Base-by-base conservation (phyloP, 2,888 invertebrate species). In the Pseudolycoriella hygida region DNA sequence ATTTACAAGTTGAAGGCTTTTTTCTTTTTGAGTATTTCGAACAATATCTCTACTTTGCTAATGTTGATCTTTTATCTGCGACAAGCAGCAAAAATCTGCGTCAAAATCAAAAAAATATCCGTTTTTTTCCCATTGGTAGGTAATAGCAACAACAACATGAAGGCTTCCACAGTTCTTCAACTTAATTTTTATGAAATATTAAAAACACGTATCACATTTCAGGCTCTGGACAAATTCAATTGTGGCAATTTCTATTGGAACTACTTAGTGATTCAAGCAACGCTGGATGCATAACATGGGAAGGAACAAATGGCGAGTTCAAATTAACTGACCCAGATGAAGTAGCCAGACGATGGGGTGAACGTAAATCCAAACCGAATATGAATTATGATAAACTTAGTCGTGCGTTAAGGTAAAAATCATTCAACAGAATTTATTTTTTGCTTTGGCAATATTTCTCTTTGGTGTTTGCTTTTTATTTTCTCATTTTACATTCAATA, bases 361-460 rank as follows among this genome's bases (percentile, higher is more conserved):
- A 97, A 66, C 73, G 97, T 52, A 98, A 98, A 68, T 93, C 92
- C 53, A 97, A 97, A 68, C 97, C 97, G 40, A 98, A 98, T 70
- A 98, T 98, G 97, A 98, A 98, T 72, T 97, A 97, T 69, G 97
- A 98, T 71, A 97, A 97, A 69, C 78, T 97, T 57, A 93, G 92
- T 64, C 79, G 97, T 54, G 97, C 97, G 44, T 73, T 96, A 60
- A 84, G 90, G 80, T 97, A 74, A 70, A 68, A 12, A 4, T 25
- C 25, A 25, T 25, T 25, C 25, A 25, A 25, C 8, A 6, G 5
- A 25, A 6, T 25, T 25, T 25, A 4, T 25, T 25, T 25, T 25
- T 25, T 25, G 25, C 8, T 25, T 25, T 25, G 8, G 25, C 25
- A 4, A n/a, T n/a, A 25, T 8, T 25, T 25, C 8, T 25, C 25